These are phyloP conservation scores for Drosophila tanythrix DNA, from an alignment of 2,888 invertebrate species.

Conservation along the genomic window DNA sequence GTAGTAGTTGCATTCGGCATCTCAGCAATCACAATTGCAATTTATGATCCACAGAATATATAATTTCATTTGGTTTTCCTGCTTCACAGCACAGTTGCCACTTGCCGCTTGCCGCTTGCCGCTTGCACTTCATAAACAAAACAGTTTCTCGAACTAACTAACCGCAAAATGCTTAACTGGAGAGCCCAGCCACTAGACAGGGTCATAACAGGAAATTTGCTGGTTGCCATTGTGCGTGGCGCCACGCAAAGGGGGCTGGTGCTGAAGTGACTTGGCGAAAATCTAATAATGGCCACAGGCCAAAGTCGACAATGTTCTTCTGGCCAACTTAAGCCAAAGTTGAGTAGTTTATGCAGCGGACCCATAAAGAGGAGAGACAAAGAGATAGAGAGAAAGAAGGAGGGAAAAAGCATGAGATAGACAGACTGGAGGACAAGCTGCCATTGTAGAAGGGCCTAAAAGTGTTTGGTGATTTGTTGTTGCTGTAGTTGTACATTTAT, in stretches of 20 bases:
- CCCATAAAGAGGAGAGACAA: neutral
- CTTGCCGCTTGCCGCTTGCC: slow-evolving; percentile 18
- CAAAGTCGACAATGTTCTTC: slow-evolving; percentile 25
- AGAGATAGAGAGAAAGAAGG: slow-evolving; percentile 15
- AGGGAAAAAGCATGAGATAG: slow-evolving; percentile 2
- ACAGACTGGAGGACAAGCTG: slow-evolving; percentile 36
- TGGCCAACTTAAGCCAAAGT: slow-evolving; percentile 45
- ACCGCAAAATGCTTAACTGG: slow-evolving; percentile 71
- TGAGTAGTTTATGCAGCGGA: slow-evolving; percentile 65
- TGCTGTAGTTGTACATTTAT: slow-evolving; percentile 62
- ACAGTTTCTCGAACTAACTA: slow-evolving; percentile 69
- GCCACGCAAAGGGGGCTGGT: neutral
- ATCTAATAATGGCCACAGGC: slow-evolving; percentile 71
- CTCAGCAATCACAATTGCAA: slow-evolving; percentile 35
- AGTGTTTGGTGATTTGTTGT: slow-evolving; percentile 63
- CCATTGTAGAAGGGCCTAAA: slow-evolving; percentile 31
- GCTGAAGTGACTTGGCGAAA: slow-evolving; percentile 65
- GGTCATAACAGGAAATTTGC: slow-evolving; percentile 48
- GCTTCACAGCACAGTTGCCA: slow-evolving; percentile 24
- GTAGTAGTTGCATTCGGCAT: slow-evolving; percentile 18
- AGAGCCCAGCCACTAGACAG: slow-evolving; percentile 23
- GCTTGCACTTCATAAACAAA: slow-evolving; percentile 56
- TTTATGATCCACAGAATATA: slow-evolving; percentile 31
- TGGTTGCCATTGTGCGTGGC: slow-evolving; percentile 30
- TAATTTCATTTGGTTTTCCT: slow-evolving; percentile 46